Conservation (phyloP, 2,113 vertebrate genomes). For the Entomyzon cyanotis region DNA sequence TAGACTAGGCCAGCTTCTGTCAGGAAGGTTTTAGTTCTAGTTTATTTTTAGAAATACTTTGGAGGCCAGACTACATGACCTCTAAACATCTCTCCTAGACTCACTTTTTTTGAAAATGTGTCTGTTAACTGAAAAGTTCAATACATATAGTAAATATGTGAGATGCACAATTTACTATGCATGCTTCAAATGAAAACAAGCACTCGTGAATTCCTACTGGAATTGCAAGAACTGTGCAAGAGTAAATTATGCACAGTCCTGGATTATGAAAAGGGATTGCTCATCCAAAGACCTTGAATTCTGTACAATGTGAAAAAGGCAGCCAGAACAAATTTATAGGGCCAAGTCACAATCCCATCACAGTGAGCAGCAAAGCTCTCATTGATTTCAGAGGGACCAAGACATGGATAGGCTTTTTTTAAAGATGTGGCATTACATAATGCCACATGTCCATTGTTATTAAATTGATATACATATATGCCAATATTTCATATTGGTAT, state of each 20-base stretch:
- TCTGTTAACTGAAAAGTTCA: neutral
- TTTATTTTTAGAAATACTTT: neutral
- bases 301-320: neutral
- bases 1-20: neutral
- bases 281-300: neutral
- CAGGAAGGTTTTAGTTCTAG: neutral
- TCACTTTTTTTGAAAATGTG: neutral
- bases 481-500: neutral
- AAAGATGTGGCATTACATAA: neutral
- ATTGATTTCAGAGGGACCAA: neutral
- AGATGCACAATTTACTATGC: neutral
- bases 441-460: neutral
- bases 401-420: neutral
- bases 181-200: conserved; percentile 5
- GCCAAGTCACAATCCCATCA: neutral
- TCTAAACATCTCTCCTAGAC: neutral
- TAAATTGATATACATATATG: neutral
- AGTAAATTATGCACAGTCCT: neutral
- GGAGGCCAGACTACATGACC: neutral
- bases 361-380: neutral
- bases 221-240: neutral
- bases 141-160: neutral
- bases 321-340: neutral
- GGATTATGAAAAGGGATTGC: neutral
- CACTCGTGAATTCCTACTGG: neutral